A percentile compares a stretch with the other conserved stretches of the same genome.
Conservation (phyloP, 2,888 invertebrate species). For the Cantharis rustica region DNA sequence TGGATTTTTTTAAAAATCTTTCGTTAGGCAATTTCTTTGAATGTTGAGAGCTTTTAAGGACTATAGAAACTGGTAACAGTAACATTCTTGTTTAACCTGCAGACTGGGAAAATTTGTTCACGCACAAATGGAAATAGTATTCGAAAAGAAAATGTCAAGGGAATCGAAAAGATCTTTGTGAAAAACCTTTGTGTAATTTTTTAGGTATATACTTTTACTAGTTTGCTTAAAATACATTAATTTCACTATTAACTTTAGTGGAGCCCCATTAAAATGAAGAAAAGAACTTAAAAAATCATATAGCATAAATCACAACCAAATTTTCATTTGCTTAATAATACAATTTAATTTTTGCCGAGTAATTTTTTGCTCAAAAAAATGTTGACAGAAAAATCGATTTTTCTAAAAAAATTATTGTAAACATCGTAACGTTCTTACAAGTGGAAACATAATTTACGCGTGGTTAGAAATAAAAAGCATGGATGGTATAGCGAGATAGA, state of each 20-base stretch:
- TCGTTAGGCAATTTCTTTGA: background rate
- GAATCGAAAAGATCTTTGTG: background rate
- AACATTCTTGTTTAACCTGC: constrained; percentile 4
- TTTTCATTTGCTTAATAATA: background rate
- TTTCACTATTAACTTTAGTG: background rate
- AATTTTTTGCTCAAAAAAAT: background rate
- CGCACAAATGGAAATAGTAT: constrained; percentile 3
- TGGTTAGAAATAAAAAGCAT: background rate
- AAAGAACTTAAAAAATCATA: background rate
- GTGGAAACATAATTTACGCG: background rate
- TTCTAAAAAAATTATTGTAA: background rate
- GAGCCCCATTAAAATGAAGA: background rate
- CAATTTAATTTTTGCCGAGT: background rate
- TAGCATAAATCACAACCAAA: background rate
- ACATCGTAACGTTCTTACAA: background rate
- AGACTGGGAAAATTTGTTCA: constrained; percentile 5
- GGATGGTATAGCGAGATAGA: background rate
- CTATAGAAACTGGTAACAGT: background rate
- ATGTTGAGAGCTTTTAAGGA: background rate
- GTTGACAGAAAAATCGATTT: background rate
- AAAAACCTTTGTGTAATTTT: constrained; percentile 4
- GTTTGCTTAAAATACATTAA: background rate
- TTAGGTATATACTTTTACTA: constrained; percentile 2
- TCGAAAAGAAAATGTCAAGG: background rate
- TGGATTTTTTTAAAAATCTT: background rate